Conservation (phyloP, 2,113 vertebrate species). For the Dascyllus trimaculatus region DNA sequence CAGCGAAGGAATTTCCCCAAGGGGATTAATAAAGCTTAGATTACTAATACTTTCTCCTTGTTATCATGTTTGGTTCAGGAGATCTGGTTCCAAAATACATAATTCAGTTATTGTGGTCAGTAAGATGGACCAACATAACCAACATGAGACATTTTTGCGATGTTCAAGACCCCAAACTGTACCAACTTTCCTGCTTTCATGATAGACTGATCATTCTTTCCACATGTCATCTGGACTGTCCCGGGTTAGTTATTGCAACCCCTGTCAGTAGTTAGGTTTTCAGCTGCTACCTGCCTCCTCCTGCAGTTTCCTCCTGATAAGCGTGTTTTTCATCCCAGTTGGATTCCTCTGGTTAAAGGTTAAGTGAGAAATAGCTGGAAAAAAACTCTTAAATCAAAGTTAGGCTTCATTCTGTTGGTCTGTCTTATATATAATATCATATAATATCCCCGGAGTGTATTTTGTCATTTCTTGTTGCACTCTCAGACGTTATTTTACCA, state of each 20-base stretch:
- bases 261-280: not conserved
- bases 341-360: conserved; percentile 12
- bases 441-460: not conserved
- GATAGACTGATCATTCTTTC: too few relatives aligned
- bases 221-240: not conserved
- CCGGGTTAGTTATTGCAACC: conserved; percentile 9
- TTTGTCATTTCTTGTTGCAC: not conserved
- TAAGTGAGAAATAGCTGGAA: conserved; percentile 7
- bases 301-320: not conserved
- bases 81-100: too few relatives aligned
- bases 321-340: not conserved
- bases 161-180: too few relatives aligned
- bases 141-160: too few relatives aligned
- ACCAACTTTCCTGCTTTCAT: too few relatives aligned
- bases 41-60: too few relatives aligned
- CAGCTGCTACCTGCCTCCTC: conserved; percentile 3
- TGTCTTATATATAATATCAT: not conserved
- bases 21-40: too few relatives aligned
- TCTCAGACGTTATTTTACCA: not conserved
- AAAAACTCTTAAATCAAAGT: not conserved
- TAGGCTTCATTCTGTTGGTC: not conserved
- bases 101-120: too few relatives aligned
- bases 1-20: too few relatives aligned
- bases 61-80: too few relatives aligned
- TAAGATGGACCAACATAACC: too few relatives aligned